Evolutionary conservation across 2,113 vertebrate genomes (phyloP), one percentile per base, ranked within the genome.

Genomic region (Pleuronectes platessa): DNA sequence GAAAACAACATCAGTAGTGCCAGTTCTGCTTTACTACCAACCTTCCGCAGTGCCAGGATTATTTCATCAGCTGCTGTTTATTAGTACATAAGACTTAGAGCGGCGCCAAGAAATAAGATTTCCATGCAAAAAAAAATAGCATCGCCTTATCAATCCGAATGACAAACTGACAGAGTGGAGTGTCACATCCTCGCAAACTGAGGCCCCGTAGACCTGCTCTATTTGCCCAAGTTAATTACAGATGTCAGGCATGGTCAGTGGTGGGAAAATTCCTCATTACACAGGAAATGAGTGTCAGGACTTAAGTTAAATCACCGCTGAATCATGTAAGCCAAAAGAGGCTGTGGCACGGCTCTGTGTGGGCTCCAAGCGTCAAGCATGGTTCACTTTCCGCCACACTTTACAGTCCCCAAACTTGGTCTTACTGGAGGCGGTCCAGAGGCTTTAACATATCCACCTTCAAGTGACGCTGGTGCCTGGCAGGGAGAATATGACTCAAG

Each of bases 11-110:
- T 74, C 20, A 56, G 64, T 59, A 58, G 40, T 68, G 86, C 86
- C 88, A 79, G 82, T 80, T 83, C 70, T 78, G 78, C 40, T 85
- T 86, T 71, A 74, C 65, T 56, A 71, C 62, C 5, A 18, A 49
- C 59, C 62, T 27, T 14, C 31, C 71, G 68, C 61, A 65, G 26
- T 45, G 56, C 60, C 66, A 72, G 78, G 63, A 76, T 84, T 80
- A 87, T 88, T 86, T 78, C 54, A 84, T 88, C 83, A 82, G 61
- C 58, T 72, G n/a, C 77, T 74, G 59, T 71, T 83, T 88, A 85
- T 86, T 79, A 76, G 54, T 56, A 61, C 83, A 82, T 77, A 56
- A 60, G 76, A 88, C 83, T 90, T 73, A 68, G 45, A 81, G 71
- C 67, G 26, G 45, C 27, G 17, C 72, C 60, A 51, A 27, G 89